Percentiles rank a stretch among this genome's conserved stretches.
phyloP scores from a whole-genome alignment of 1,140 invertebrate genomes.

The Olivierus martensii region DNA sequence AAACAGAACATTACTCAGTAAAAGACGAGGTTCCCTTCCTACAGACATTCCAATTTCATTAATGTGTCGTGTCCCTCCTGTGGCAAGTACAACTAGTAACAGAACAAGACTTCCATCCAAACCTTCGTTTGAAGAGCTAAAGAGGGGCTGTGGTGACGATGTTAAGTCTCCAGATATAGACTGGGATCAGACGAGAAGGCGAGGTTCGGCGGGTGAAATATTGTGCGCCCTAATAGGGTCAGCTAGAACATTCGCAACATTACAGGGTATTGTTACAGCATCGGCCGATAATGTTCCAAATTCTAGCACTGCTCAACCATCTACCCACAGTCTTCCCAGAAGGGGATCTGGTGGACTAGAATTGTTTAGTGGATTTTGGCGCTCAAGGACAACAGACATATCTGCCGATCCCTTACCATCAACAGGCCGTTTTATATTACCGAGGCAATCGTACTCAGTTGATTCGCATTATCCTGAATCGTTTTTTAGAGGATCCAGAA shows the following conservation, averaged over 20 bases:
- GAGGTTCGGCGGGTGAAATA: not conserved
- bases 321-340: not conserved
- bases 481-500: no score
- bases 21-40: conserved; percentile 1
- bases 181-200: not conserved
- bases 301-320: no score
- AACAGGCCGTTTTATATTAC: conserved; percentile 3
- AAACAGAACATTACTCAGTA: not conserved
- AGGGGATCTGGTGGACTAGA: conserved; percentile 17
- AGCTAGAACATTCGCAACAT: not conserved
- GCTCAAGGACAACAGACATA: conserved; percentile 7
- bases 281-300: no score
- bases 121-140: not conserved
- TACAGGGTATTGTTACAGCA: no score
- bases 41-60: not conserved
- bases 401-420: not conserved
- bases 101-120: not conserved
- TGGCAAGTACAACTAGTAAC: not conserved
- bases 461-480: not conserved
- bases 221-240: not conserved
- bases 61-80: not conserved
- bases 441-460: not conserved
- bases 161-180: not conserved
- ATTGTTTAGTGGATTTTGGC: conserved; percentile 17
- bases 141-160: not conserved